phyloP scores from a whole-genome alignment of 2,797 vertebrate genomes.

The Fundulus diaphanus region DNA sequence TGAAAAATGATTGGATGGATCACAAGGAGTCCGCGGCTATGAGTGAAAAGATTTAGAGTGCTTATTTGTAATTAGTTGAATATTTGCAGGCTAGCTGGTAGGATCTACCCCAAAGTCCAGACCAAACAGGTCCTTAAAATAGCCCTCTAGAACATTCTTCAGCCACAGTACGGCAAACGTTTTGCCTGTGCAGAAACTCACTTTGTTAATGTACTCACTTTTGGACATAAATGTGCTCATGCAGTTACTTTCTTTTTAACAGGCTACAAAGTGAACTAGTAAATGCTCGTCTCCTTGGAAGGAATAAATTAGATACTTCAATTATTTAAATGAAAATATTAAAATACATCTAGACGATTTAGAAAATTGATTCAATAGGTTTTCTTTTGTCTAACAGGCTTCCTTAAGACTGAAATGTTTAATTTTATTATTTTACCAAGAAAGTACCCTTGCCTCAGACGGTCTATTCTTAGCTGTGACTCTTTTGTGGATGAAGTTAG shows the following conservation, averaged over 20 bases:
- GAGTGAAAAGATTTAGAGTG: conserved; percentile 48
- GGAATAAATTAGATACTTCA: not conserved
- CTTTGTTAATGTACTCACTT: not conserved
- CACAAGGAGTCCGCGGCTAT: conserved; percentile 18
- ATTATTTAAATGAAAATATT: not conserved
- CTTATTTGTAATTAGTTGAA: conserved; percentile 62
- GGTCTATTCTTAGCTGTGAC: not conserved
- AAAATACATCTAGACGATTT: not conserved
- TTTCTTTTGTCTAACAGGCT: not conserved
- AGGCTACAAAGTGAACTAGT: not conserved
- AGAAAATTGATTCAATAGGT: not conserved
- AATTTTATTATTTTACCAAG: not conserved
- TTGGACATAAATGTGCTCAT: not conserved
- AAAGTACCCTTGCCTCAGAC: not conserved
- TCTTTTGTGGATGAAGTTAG: not conserved
- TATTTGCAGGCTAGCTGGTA: conserved; percentile 54
- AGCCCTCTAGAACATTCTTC: conserved; percentile 37
- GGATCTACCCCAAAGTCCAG: conserved; percentile 28
- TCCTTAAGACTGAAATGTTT: not conserved
- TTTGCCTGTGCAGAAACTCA: conserved; percentile 10
- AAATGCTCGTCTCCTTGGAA: not conserved
- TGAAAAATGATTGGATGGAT: conserved; percentile 52
- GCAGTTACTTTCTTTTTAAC: not conserved
- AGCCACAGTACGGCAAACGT: conserved; percentile 8
- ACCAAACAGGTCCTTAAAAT: conserved; percentile 51